Base-by-base conservation (phyloP, 2,113 vertebrate genomes). In the Miniopterus natalensis region DNA sequence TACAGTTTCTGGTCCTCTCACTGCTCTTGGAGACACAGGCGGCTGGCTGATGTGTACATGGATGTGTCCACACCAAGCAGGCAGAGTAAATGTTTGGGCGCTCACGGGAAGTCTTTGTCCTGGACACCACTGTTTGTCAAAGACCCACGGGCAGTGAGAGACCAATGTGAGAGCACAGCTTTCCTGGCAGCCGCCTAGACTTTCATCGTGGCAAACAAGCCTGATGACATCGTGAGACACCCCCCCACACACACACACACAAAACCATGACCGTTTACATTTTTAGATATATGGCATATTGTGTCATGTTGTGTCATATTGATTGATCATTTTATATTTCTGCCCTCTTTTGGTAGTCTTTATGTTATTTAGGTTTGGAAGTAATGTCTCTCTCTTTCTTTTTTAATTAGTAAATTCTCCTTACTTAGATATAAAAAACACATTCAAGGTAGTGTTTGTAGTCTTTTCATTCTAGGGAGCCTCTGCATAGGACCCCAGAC, bases 351-450 rank as follows among this genome's bases (percentile, higher is more conserved):
- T 63, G 36, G 12, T 59, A 55, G 18, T 93, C 92, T 78, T 86
- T 79, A 59, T 83, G 57, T 59, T 84, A 70, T 42, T 25, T 87
- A 73, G 83, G 6, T 74, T 63, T 74, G 71, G 11, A 92, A 79
- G 17, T 86, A 23, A 51, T 3, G 1, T 36, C 12, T n/a, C 63
- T 49, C 57, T 45, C 55, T 20, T 42, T 17, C 5, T 63, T 74
- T 71, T n/a, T 29, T 1, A 31, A 55, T 77, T 31, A 57, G 4
- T 70, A 47, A 3, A 20, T 92, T 29, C 92, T 92, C 47, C 65
- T 89, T 74, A 29, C 18, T 94, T 61, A 92, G 66, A 12, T n/a
- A 49, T 92, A 47, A 96, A 93, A 36, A 57, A 36, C 8, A 36
- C 13, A 75, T 29, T 51, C 53, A 40, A 71, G 45, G 6, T 59